These are phyloP conservation scores for Aegotheles bennettii DNA, from an alignment of 2,113 vertebrate genomes.

Conservation along the genomic window DNA sequence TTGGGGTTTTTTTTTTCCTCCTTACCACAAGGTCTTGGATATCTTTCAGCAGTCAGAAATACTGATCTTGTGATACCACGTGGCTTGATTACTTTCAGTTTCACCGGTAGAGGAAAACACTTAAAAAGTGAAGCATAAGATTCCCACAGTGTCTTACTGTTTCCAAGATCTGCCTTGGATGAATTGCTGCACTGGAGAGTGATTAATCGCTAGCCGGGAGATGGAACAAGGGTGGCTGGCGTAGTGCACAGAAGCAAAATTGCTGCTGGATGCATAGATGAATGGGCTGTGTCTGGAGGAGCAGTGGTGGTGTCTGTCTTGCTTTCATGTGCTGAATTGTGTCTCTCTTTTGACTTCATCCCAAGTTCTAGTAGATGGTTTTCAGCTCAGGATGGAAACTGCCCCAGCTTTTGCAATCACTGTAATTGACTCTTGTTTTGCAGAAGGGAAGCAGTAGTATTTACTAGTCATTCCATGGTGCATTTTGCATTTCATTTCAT, in stretches of 20 bases:
- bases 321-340: not conserved
- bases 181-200: constrained; percentile 14
- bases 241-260: not conserved
- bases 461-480: not conserved
- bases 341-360: constrained; percentile 10
- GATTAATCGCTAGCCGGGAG: constrained; percentile 14
- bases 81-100: constrained; percentile 5
- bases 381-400: not conserved
- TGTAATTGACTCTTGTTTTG: not conserved
- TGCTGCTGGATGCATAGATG: not conserved
- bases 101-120: not conserved
- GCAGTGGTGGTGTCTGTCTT: not conserved
- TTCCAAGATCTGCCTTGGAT: not conserved
- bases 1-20: not conserved
- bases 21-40: not conserved
- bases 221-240: not conserved
- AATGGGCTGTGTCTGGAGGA: not conserved
- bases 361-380: not conserved
- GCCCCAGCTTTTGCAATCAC: not conserved
- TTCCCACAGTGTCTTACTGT: not conserved
- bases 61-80: not conserved
- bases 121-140: not conserved
- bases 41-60: not conserved
- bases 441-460: not conserved
- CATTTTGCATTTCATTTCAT: not conserved